Conservation (phyloP, 2,113 vertebrate species). For the Mohoua ochrocephala region DNA sequence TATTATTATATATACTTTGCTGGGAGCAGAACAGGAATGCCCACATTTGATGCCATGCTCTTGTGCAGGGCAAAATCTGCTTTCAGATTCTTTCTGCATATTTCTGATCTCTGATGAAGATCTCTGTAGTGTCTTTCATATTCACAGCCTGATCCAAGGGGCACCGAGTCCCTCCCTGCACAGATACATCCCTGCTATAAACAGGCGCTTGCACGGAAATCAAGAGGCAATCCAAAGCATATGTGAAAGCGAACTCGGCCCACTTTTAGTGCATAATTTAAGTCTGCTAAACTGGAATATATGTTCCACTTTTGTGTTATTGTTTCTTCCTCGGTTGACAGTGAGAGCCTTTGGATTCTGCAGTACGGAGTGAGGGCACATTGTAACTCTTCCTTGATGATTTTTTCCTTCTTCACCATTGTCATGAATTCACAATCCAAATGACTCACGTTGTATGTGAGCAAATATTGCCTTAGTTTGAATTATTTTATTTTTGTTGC, state of each 20-base stretch:
- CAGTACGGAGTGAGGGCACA: not conserved
- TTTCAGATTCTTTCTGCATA: not conserved
- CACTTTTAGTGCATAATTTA: not conserved
- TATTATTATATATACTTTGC: not conserved
- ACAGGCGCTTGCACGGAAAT: not conserved
- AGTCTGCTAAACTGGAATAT: not conserved
- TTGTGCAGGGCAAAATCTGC: not conserved
- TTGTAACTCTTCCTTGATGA: not conserved
- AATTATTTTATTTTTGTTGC: constrained; percentile 20
- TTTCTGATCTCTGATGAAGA: not conserved
- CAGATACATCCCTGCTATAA: not conserved
- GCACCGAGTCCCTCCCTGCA: not conserved
- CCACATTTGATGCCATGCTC: not conserved
- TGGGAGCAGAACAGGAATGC: not conserved
- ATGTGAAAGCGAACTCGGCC: not conserved
- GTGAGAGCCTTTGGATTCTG: not conserved
- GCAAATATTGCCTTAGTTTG: constrained; percentile 28
- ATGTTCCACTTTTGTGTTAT: not conserved
- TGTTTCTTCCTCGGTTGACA: not conserved
- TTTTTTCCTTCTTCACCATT: not conserved
- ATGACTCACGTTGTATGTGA: not conserved
- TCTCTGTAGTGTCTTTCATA: not conserved
- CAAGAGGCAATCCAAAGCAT: constrained; percentile 11
- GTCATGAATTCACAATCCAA: not conserved
- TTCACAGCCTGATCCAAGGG: not conserved